phyloP scores from a whole-genome alignment of 2,113 vertebrate genomes.

The Brachirus orientalis region DNA sequence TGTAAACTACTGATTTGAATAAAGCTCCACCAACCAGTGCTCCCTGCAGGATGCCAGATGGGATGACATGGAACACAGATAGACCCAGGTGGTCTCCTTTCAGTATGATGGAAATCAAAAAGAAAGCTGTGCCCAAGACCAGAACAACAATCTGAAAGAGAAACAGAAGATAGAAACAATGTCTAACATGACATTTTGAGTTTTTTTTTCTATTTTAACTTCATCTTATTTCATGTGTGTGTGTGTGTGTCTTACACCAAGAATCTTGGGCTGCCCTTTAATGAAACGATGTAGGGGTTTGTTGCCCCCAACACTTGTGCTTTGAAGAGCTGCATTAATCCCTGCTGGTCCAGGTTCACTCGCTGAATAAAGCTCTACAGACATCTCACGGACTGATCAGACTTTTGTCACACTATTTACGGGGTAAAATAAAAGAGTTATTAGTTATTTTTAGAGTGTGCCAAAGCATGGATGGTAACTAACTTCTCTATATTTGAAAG shows the following conservation, averaged over 20 bases:
- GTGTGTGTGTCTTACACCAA: constrained; percentile 67
- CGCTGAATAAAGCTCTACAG: constrained; percentile 31
- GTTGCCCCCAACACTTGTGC: constrained; percentile 52
- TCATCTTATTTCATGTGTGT: background rate
- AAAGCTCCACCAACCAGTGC: constrained; percentile 59
- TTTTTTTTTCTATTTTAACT: background rate
- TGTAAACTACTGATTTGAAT: background rate
- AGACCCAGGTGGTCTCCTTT: fast-evolving
- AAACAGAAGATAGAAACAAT: constrained; percentile 12
- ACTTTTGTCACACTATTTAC: background rate
- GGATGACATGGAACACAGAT: fast-evolving
- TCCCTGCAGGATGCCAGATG: constrained; percentile 44
- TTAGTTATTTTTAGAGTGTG: no score
- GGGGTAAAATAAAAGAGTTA: background rate
- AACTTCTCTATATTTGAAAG: no score
- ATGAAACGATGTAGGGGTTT: constrained; percentile 83
- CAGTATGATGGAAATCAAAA: background rate
- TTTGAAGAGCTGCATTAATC: constrained; percentile 30
- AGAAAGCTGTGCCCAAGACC: constrained; percentile 42
- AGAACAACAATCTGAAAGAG: constrained; percentile 42
- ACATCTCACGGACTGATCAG: constrained; percentile 46
- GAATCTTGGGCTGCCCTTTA: constrained; percentile 73
- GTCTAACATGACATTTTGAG: background rate
- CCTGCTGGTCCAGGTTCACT: constrained; percentile 3
- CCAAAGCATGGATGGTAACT: no score